Conservation (phyloP, 2,888 invertebrate species). For the Nowickia ferox region DNA sequence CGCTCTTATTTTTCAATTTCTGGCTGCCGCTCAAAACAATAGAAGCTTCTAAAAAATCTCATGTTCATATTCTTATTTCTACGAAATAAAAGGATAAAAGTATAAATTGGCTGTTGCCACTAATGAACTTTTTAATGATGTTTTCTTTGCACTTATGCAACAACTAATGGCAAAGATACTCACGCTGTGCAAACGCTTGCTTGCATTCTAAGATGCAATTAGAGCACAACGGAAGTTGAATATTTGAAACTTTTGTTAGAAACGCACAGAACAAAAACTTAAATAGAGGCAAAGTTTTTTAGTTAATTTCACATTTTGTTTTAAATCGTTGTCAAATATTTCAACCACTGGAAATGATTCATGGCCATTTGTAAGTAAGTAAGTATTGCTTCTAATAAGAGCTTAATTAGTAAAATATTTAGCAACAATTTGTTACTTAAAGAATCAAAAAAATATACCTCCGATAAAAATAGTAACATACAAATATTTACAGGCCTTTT, state of each 20-base stretch:
- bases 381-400: no score
- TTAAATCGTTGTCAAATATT: slow-evolving; percentile 41
- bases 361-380: slow-evolving; percentile 31
- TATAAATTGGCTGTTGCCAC: slow-evolving; percentile 42
- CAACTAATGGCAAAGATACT: slow-evolving; percentile 15
- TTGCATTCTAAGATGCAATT: slow-evolving; percentile 34
- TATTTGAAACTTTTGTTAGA: slow-evolving; percentile 36
- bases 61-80: slow-evolving; percentile 28
- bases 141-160: slow-evolving; percentile 37
- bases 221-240: slow-evolving; percentile 58
- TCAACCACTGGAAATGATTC: slow-evolving; percentile 36
- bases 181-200: slow-evolving; percentile 12
- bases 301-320: slow-evolving; percentile 65
- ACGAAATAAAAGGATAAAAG: slow-evolving; percentile 49
- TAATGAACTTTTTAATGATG: slow-evolving; percentile 51
- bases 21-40: slow-evolving; percentile 11
- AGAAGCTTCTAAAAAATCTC: neutral
- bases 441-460: neutral
- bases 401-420: neutral
- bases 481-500: no score
- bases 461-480: no score
- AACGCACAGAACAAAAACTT: neutral
- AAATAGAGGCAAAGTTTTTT: slow-evolving; percentile 42
- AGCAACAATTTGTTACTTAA: neutral
- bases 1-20: neutral